Evolutionary conservation across 2,888 invertebrate genomes (phyloP).

Genomic region (Caradrina clavipalpis): DNA sequence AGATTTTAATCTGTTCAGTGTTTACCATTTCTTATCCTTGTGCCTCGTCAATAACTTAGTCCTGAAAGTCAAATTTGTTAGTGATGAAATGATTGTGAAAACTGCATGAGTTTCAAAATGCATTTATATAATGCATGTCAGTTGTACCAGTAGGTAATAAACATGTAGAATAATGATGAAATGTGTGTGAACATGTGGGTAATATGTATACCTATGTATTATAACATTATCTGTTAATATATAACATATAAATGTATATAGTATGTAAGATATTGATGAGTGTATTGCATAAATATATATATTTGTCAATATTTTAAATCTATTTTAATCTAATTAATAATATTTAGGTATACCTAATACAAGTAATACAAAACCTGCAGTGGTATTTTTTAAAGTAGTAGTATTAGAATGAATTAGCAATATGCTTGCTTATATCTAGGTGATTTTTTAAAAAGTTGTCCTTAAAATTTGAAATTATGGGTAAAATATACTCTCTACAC

Average conservation of each 20-base stretch:
- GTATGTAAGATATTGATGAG: constrained; percentile 25
- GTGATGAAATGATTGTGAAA: constrained; percentile 86
- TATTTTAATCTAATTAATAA: not conserved
- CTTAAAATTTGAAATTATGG: not conserved
- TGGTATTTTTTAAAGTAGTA: not conserved
- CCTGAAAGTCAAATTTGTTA: constrained; percentile 93
- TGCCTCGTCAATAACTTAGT: constrained; percentile 96
- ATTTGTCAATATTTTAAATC: constrained; percentile 8
- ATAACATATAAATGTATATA: no score
- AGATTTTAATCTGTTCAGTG: constrained; percentile 75
- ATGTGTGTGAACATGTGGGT: constrained; percentile 29
- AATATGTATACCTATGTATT: constrained; percentile 24
- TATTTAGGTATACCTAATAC: not conserved
- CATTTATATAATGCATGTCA: constrained; percentile 42
- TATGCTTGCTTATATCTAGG: not conserved
- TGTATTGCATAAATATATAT: constrained; percentile 1
- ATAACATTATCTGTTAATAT: constrained; percentile 2
- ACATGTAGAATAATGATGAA: constrained; percentile 24
- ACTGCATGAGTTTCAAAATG: constrained; percentile 66
- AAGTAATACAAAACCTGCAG: not conserved
- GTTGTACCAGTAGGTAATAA: constrained; percentile 15
- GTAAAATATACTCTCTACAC: constrained; percentile 17
- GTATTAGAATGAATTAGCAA: not conserved
- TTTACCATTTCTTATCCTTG: constrained; percentile 96
- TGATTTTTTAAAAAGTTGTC: not conserved